Evolutionary conservation across 1,140 invertebrate species (phyloP).

Genomic region (Brachionus asplanchnoidis): DNA sequence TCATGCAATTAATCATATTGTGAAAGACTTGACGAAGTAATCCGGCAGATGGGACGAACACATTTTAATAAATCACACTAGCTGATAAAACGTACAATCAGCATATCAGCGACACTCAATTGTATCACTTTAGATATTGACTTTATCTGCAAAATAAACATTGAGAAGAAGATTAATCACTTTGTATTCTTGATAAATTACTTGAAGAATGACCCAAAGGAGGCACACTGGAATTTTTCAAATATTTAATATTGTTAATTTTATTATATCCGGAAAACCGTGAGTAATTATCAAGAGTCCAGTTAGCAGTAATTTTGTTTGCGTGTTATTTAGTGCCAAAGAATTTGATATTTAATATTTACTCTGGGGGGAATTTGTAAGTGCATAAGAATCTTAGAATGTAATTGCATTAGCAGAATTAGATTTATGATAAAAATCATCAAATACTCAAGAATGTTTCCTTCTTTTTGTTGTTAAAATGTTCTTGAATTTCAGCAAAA

Average conservation of each 20-base stretch:
- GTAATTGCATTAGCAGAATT: slow-evolving; percentile 36
- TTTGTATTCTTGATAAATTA: background rate
- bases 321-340: slow-evolving; percentile 7
- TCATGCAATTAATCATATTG: background rate
- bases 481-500: slow-evolving; percentile 31
- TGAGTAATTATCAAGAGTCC: slow-evolving; percentile 23
- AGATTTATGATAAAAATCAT: slow-evolving; percentile 36
- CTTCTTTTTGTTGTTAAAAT: slow-evolving; percentile 13
- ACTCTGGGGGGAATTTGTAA: background rate
- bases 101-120: background rate
- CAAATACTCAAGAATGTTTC: slow-evolving; percentile 25
- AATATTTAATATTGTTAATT: background rate
- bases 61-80: background rate
- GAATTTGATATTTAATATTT: slow-evolving; percentile 30
- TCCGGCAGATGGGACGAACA: background rate
- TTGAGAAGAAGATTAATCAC: background rate
- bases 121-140: background rate
- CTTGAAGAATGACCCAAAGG: background rate
- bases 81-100: background rate
- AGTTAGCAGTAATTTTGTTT: slow-evolving; percentile 30
- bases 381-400: slow-evolving; percentile 10
- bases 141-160: background rate
- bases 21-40: background rate
- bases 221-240: background rate
- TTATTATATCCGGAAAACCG: background rate